phyloP scores from a whole-genome alignment of 2,797 vertebrate genomes.

The Oreonectes daqikongensis region DNA sequence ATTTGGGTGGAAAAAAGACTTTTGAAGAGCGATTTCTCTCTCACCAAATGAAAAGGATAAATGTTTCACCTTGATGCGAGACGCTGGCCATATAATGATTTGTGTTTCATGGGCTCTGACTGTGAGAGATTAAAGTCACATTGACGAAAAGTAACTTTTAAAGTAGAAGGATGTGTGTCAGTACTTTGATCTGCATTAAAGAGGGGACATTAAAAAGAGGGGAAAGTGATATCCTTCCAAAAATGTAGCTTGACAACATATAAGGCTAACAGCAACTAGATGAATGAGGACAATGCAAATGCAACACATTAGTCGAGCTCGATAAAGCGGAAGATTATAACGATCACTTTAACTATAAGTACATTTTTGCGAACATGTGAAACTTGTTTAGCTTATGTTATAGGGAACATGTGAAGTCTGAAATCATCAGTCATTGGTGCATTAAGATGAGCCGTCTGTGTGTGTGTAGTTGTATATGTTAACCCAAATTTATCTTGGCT shows the following conservation, averaged over 20 bases:
- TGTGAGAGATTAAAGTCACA: constrained; percentile 56
- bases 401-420: constrained; percentile 2
- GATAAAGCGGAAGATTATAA: background rate
- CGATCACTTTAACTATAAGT: background rate
- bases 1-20: constrained; percentile 27
- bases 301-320: background rate
- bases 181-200: constrained; percentile 34
- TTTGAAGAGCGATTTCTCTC: constrained; percentile 33
- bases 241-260: constrained; percentile 1
- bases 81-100: constrained; percentile 47
- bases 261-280: background rate
- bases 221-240: background rate
- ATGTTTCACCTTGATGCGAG: constrained; percentile 46
- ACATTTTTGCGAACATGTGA: background rate
- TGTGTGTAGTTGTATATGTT: constrained; percentile 45
- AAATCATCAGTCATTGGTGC: constrained; percentile 12
- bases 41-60: constrained; percentile 51
- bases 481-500: constrained; percentile 69
- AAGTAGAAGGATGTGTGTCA: constrained; percentile 51
- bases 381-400: background rate
- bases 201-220: constrained; percentile 22
- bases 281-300: background rate
- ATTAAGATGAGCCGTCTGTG: background rate
- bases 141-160: constrained; percentile 56
- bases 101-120: constrained; percentile 52